Base-by-base conservation (phyloP, 2,113 vertebrate genomes). In the Osmerus eperlanus region DNA sequence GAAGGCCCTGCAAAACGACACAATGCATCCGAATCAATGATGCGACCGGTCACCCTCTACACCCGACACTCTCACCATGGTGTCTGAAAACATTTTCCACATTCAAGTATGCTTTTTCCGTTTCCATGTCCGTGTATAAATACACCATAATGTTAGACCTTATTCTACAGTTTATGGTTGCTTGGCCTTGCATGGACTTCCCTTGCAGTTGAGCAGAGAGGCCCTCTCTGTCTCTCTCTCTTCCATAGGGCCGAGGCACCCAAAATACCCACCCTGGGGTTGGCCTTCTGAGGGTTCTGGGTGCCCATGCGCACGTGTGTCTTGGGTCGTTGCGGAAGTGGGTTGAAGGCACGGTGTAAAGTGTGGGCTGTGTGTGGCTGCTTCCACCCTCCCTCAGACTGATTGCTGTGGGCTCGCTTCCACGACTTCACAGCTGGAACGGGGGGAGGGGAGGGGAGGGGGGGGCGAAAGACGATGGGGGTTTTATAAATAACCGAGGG, bases 361-460 rank as follows among this genome's bases (percentile, higher is more conserved):
- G 36, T 8, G 36, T 41, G 36, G 36, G 36, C 8, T 41, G 36
- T 5, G 36, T 41, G 36, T 9, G 36, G 36, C 8, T 41, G 5
- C 21, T n/a, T 23, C 3, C 19, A 11, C 41, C 8, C 60, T 13
- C 58, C 19, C 69, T 8, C 36, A 15, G 25, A 25, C 36, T 52
- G 59, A 51, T 51, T 58, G 62, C 36, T 41, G 21, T n/a, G n/a
- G 41, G 16, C 60, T 65, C 52, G 66, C 52, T 52, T 36, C 66
- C 65, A 68, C 52, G 32, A 32, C 60, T 32, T 64, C 66, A 64
- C 60, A 58, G 52, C 41, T 73, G 66, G 66, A 51, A 68, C 68
- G 68, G 15, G 32, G 11, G 15, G n/a, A 72, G 68, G 68, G n/a
- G 32, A n/a, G 6, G 18, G 64, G 4, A 6, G 3, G 19, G 36